Conservation (phyloP, 2,113 vertebrate genomes). For the Corythoichthys intestinalis region DNA sequence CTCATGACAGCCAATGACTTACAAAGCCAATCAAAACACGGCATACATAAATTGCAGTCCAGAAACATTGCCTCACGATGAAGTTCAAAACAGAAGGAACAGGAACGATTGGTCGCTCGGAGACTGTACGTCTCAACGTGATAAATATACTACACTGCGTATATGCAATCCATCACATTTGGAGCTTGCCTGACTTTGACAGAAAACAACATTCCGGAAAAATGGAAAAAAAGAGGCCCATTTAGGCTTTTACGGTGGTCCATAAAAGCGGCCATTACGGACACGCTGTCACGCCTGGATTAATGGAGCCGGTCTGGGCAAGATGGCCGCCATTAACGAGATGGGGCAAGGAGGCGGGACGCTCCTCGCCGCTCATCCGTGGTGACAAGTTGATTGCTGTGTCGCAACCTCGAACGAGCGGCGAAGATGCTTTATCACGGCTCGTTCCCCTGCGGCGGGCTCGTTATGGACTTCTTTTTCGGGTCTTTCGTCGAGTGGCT, state of each 20-base stretch:
- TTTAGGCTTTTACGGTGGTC: conserved; percentile 25
- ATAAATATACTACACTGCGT: no score
- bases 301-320: conserved; percentile 48
- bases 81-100: no score
- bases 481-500: not conserved
- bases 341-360: conserved; percentile 24
- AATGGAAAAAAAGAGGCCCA: not conserved
- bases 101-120: no score
- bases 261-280: conserved; percentile 40
- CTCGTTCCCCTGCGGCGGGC: not conserved
- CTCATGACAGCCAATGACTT: no score
- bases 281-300: conserved; percentile 48
- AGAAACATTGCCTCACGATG: no score
- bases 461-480: not conserved
- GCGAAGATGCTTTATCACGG: conserved; percentile 13
- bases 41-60: no score
- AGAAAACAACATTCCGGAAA: not conserved
- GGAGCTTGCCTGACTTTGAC: not conserved
- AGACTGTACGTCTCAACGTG: no score
- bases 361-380: conserved; percentile 45
- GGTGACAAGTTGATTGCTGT: conserved; percentile 66
- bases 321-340: conserved; percentile 48
- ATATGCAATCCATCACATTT: not conserved
- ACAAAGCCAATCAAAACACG: no score
- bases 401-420: conserved; percentile 58